A percentile compares a stretch with the other conserved stretches of the same genome.
phyloP scores from a whole-genome alignment of 2,113 vertebrate species.

The Acrocephalus arundinaceus region DNA sequence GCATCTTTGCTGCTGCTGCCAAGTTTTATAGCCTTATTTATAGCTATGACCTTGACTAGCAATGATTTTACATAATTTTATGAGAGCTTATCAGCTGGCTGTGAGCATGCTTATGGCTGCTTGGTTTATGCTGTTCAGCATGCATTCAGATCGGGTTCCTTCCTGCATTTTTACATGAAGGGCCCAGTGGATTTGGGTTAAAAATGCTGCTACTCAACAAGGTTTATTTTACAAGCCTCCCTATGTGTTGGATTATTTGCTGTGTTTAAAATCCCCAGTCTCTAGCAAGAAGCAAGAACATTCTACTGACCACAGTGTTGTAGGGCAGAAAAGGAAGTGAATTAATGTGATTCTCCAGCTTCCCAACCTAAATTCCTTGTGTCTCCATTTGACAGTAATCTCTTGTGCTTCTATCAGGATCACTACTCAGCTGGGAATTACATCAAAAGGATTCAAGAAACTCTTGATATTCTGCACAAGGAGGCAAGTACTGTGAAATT shows the following conservation, averaged over 20 bases:
- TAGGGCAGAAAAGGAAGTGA: neutral
- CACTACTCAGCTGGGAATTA: slow-evolving; percentile 84
- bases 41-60: slow-evolving; percentile 11
- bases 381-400: neutral
- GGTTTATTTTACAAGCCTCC: neutral
- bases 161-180: neutral
- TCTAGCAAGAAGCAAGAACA: neutral
- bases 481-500: slow-evolving; percentile 74
- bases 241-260: neutral
- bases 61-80: slow-evolving; percentile 30
- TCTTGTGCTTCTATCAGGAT: slow-evolving; percentile 66
- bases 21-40: slow-evolving; percentile 30
- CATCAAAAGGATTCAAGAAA: slow-evolving; percentile 73
- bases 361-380: neutral
- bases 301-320: neutral
- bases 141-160: neutral
- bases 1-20: neutral
- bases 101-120: neutral
- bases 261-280: neutral
- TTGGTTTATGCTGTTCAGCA: neutral
- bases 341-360: neutral
- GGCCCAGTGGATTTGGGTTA: neutral
- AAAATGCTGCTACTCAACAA: neutral
- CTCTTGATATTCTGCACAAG: slow-evolving; percentile 86
- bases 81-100: neutral